Evolutionary conservation across 2,797 vertebrate genomes (phyloP).

Genomic region (Myioborus melanocephalus): DNA sequence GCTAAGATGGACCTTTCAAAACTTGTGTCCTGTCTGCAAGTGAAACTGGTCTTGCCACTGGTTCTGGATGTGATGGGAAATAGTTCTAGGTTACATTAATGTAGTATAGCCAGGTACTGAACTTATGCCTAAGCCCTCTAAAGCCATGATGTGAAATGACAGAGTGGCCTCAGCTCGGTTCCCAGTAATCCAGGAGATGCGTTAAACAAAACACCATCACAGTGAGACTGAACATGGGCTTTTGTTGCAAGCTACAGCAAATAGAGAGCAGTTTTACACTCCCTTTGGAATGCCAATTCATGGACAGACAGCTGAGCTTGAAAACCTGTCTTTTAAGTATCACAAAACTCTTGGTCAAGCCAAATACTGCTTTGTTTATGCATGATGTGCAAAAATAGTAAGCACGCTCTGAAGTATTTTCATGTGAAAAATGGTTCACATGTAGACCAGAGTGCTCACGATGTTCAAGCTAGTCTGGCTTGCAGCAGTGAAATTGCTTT

Average conservation of each 20-base stretch:
- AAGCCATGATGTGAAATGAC: neutral
- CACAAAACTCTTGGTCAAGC: neutral
- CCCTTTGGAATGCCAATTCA: neutral
- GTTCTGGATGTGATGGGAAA: neutral
- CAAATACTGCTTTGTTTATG: neutral
- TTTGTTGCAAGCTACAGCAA: neutral
- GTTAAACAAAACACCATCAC: neutral
- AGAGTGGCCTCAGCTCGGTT: neutral
- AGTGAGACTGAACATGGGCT: neutral
- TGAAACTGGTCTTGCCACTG: neutral
- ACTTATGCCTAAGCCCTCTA: neutral
- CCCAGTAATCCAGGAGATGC: neutral
- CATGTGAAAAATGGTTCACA: neutral
- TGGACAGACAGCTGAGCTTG: neutral
- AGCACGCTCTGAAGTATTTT: neutral
- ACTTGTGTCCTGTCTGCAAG: neutral
- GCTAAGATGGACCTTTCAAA: neutral
- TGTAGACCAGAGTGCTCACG: fast-evolving
- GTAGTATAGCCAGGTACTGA: neutral
- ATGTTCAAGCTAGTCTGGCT: neutral
- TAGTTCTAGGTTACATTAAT: neutral
- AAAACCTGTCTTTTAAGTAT: neutral
- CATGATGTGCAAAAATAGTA: neutral
- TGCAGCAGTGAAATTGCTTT: neutral
- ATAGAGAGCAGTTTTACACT: neutral